Evolutionary conservation across 2,797 vertebrate species (phyloP), one percentile per base, ranked within the genome.

Genomic region (Pipistrellus kuhlii): DNA sequence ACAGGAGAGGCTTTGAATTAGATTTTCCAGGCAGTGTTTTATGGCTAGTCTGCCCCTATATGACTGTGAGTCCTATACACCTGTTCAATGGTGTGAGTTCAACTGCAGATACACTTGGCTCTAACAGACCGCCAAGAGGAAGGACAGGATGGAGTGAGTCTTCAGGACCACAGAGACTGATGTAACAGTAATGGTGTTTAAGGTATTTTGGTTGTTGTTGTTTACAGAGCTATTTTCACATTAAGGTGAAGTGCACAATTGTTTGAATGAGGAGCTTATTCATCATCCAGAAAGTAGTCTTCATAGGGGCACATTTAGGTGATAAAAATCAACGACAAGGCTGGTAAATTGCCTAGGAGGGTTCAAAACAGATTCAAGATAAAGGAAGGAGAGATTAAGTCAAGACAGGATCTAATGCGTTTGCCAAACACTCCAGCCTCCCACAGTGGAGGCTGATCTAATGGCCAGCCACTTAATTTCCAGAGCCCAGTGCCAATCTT

Each of bases 291-390:
- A 98, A 98, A 97, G 97, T 97, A 97, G 98, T 98, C 95, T 97
- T 98, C 98, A 97, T 94, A 96, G 97, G 97, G 97, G 97, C 93
- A 95, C 97, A 95, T 97, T 98, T 96, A 97, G 97, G 97, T 97
- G 99, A 99, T 98, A 99, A 98, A 98, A 98, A 99, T 99, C 98
- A 98, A 97, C 96, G 98, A 98, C 97, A 98, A 98, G 98, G 98
- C 98, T 98, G 97, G 98, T 98, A 98, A 98, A 99, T 98, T 98
- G 98, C 98, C 98, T 98, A 95, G 98, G 98, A 98, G 98, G 97
- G 98, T 97, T 98, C 98, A 98, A 98, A 98, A 97, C 97, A 98
- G 98, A 98, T 97, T 96, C 81, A 68, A 98, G 99, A 99, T 99
- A 98, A 97, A 98, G 98, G 97, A 93, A 88, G 64, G 53, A 96